A percentile compares a stretch with the other conserved stretches of the same genome.
Evolutionary conservation across 1,140 invertebrate species (phyloP).

Genomic region (Drosophila arizonae): DNA sequence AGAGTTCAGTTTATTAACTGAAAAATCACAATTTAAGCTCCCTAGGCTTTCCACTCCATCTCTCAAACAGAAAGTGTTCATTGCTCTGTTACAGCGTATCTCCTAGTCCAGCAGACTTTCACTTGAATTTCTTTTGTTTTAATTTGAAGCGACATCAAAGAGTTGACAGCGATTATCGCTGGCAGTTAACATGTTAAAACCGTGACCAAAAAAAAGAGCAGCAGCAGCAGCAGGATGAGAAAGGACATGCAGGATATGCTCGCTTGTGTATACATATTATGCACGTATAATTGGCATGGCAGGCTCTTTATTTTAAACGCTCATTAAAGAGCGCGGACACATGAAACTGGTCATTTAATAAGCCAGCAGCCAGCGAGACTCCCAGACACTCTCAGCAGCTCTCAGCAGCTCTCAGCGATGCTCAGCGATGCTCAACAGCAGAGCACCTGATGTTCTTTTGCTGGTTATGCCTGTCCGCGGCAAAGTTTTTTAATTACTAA

Average conservation of each 20-base stretch:
- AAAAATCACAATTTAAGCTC: no score
- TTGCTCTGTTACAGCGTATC: no score
- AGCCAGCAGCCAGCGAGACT: slow-evolving; percentile 43
- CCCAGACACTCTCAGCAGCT: background rate
- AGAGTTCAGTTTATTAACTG: no score
- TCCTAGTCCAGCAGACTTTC: background rate
- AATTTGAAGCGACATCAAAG: slow-evolving; percentile 32
- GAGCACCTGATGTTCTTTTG: background rate
- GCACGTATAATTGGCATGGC: slow-evolving; percentile 1
- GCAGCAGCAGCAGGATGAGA: no score
- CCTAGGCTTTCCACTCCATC: no score
- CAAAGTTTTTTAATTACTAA: slow-evolving; percentile 73
- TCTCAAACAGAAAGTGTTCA: no score
- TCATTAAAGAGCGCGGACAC: slow-evolving; percentile 56
- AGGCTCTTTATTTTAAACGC: slow-evolving; percentile 54
- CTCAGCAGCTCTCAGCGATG: background rate
- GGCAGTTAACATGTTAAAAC: slow-evolving; percentile 73
- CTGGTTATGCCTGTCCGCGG: slow-evolving; percentile 5
- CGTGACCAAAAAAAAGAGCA: slow-evolving; percentile 2
- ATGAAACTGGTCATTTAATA: slow-evolving; percentile 54
- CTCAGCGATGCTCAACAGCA: no score
- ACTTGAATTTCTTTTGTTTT: background rate
- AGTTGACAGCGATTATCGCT: slow-evolving; percentile 59
- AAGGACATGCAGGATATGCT: slow-evolving; percentile 14
- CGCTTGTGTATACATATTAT: background rate